Conservation (phyloP, 2,113 vertebrate genomes). For the Vombatus ursinus region DNA sequence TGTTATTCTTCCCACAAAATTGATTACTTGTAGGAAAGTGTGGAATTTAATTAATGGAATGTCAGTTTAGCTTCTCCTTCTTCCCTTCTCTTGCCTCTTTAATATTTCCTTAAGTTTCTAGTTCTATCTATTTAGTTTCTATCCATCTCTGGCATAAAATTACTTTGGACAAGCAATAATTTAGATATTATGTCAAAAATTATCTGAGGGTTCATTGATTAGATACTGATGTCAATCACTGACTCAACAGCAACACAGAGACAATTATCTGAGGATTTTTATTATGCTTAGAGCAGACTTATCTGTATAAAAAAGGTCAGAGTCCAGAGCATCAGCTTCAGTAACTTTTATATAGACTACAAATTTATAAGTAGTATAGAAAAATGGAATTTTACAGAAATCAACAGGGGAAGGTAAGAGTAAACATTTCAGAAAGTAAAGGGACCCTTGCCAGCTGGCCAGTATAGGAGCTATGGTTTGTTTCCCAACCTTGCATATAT, state of each 20-base stretch:
- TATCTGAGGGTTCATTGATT: background rate
- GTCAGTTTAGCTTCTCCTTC: no score
- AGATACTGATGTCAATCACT: background rate
- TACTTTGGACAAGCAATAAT: background rate
- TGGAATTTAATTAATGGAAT: background rate
- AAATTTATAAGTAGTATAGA: background rate
- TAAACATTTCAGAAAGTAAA: background rate
- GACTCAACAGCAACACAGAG: background rate
- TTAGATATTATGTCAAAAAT: background rate
- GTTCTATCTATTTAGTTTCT: no score
- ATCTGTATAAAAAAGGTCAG: background rate
- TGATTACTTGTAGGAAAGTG: background rate
- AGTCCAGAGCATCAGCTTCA: background rate
- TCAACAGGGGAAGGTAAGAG: background rate
- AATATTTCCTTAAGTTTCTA: background rate
- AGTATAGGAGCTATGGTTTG: background rate
- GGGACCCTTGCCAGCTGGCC: background rate
- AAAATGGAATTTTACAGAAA: background rate
- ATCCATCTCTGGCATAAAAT: background rate
- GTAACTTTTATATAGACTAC: background rate
- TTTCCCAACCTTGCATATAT: background rate
- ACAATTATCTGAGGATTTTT: background rate
- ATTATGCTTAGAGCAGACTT: background rate
- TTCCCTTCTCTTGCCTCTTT: background rate
- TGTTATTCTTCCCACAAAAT: background rate